phyloP scores from a whole-genome alignment of 92 coral and sea anemone genomes.

The Nematostella vectensis region DNA sequence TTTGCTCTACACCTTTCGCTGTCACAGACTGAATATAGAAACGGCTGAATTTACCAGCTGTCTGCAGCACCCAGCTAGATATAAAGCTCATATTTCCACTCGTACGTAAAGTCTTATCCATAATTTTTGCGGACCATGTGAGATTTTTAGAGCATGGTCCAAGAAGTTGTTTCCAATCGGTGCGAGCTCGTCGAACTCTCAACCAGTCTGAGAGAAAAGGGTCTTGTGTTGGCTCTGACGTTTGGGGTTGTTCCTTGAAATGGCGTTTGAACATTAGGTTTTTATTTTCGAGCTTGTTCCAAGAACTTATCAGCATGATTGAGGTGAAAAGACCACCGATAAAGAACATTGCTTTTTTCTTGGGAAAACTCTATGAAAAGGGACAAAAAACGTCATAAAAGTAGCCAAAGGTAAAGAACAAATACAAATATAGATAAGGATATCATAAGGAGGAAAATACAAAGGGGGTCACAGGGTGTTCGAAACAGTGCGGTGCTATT shows the following conservation, averaged over 20 bases:
- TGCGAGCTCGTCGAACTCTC: constrained; percentile 45
- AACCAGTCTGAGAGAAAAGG: constrained; percentile 56
- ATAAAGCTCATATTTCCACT: constrained; percentile 33
- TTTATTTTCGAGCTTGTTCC: no score
- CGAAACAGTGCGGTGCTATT: no score
- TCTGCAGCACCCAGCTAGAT: constrained; percentile 47
- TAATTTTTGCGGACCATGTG: constrained; percentile 31
- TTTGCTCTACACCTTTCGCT: constrained; percentile 24
- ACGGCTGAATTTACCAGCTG: constrained; percentile 59
- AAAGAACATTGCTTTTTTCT: background rate
- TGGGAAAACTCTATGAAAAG: background rate
- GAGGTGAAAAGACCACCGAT: background rate
- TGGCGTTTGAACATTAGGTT: no score
- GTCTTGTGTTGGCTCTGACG: background rate
- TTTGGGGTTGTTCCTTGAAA: no score
- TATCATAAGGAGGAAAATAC: no score
- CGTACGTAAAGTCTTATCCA: constrained; percentile 41
- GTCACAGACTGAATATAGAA: constrained; percentile 70
- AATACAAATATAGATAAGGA: no score
- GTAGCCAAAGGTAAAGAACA: no score
- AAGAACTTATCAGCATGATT: background rate
- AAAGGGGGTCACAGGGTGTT: no score
- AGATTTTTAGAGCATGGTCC: constrained; percentile 48
- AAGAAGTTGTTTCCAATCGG: constrained; percentile 64
- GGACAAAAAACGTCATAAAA: background rate